A percentile compares a stretch with the other conserved stretches of the same genome.
Conservation (phyloP, 2,113 vertebrate species). For the Cardinalis cardinalis region DNA sequence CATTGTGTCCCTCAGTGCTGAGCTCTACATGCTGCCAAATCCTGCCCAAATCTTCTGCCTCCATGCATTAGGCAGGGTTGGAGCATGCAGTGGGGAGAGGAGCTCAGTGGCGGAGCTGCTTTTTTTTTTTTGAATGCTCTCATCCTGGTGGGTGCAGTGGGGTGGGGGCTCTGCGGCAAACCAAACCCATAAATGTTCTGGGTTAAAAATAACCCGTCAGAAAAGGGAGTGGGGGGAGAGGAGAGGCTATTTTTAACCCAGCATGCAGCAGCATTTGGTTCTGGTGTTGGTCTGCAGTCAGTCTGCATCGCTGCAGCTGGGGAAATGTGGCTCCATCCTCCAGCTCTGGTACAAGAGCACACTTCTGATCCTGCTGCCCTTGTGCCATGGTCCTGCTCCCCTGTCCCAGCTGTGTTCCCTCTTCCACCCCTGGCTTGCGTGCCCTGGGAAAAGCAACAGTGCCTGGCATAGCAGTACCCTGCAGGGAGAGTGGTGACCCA, state of each 20-base stretch:
- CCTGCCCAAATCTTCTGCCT: not conserved
- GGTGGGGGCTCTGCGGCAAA: slow-evolving; percentile 27
- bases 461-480: not conserved
- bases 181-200: not conserved
- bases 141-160: not conserved
- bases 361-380: not conserved
- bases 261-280: not conserved
- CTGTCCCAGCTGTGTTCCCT: not conserved
- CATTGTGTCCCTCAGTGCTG: not conserved
- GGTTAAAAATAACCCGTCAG: slow-evolving; percentile 40
- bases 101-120: not conserved
- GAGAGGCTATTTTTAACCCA: slow-evolving; percentile 47
- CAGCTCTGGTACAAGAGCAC: not conserved
- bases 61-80: not conserved
- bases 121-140: not conserved
- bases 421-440: not conserved
- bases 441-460: not conserved
- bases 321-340: not conserved
- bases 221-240: slow-evolving; percentile 3
- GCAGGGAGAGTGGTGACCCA: not conserved
- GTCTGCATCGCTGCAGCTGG: not conserved
- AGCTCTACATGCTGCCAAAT: not conserved
- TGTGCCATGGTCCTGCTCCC: not conserved
- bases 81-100: not conserved
- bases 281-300: slow-evolving; percentile 23